Percentiles rank a stretch among this genome's conserved stretches.
Evolutionary conservation across 2,888 invertebrate genomes (phyloP).

Genomic region (Erebia ligea): DNA sequence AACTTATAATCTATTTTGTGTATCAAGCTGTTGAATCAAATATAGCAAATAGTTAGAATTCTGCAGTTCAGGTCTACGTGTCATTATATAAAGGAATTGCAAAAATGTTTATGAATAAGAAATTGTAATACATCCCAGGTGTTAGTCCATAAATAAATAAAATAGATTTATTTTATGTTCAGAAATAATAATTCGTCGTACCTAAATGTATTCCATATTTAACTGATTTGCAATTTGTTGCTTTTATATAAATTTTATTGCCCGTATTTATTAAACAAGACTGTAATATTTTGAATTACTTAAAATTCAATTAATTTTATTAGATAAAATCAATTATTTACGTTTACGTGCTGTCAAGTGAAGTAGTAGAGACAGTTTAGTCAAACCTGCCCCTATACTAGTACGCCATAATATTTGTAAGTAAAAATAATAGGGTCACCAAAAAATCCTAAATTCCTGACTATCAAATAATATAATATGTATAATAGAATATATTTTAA

Average conservation of each 20-base stretch:
- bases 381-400: constrained; percentile 3
- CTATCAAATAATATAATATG: constrained; percentile 1
- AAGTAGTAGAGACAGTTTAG: neutral
- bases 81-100: constrained; percentile 22
- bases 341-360: neutral
- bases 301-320: neutral
- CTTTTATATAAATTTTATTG: neutral
- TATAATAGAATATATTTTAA: neutral
- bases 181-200: neutral
- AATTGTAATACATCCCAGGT: neutral
- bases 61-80: neutral
- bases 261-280: no score
- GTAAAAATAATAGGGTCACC: neutral
- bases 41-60: neutral
- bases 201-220: neutral
- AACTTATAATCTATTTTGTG: no score
- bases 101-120: constrained; percentile 13
- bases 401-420: neutral
- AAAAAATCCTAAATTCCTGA: constrained; percentile 6
- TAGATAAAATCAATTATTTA: no score
- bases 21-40: neutral
- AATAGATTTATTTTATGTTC: neutral
- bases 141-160: neutral
- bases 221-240: neutral
- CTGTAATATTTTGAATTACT: no score